Percentiles rank a stretch among this genome's conserved stretches.
phyloP scores from a whole-genome alignment of 2,888 invertebrate species.

The Tiliacea aurago region DNA sequence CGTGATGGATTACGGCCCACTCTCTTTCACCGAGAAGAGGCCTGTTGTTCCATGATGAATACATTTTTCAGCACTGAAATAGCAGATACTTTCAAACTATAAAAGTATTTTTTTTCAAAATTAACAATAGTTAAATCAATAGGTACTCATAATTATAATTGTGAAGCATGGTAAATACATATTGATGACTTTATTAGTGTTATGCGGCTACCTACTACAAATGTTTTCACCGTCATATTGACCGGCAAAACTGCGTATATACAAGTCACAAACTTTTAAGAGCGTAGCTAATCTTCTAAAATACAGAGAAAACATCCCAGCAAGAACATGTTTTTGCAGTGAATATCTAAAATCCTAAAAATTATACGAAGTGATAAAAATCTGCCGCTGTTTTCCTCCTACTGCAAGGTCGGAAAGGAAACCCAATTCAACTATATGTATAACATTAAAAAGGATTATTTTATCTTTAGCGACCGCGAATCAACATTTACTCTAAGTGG shows the following conservation, averaged over 20 bases:
- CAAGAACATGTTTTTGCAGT: not conserved
- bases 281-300: not conserved
- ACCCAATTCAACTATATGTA: slow-evolving; percentile 22
- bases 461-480: slow-evolving; percentile 21
- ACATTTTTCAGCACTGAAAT: too few relatives aligned
- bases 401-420: slow-evolving; percentile 32
- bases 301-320: not conserved
- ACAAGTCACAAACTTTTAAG: not conserved
- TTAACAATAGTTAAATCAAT: too few relatives aligned
- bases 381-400: slow-evolving; percentile 32
- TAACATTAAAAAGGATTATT: slow-evolving; percentile 39
- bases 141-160: too few relatives aligned
- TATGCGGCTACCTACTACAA: too few relatives aligned
- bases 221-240: too few relatives aligned
- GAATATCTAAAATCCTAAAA: not conserved
- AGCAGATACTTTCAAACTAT: not conserved
- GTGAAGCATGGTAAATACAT: too few relatives aligned
- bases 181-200: too few relatives aligned
- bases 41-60: not conserved
- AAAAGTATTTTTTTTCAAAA: too few relatives aligned
- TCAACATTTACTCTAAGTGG: slow-evolving; percentile 26
- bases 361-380: slow-evolving; percentile 31
- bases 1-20: too few relatives aligned
- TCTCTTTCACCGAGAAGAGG: too few relatives aligned
- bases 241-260: not conserved